These are phyloP conservation scores for Zosterops hypoxanthus DNA, from an alignment of 2,113 vertebrate genomes.

Conservation along the genomic window DNA sequence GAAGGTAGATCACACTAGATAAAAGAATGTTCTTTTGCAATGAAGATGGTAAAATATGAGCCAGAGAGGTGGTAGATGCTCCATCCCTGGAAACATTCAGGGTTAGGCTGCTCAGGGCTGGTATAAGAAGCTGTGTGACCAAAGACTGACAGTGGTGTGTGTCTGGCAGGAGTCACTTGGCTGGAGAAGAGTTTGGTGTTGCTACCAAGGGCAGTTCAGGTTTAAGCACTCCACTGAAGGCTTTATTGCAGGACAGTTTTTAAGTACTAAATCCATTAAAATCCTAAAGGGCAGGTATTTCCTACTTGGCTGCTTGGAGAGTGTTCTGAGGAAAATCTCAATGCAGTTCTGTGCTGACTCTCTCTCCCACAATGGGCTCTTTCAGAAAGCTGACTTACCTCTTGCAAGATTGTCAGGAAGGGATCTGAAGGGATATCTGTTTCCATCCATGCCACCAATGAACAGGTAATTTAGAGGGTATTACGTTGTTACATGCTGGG, in stretches of 20 bases:
- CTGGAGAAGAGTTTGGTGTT: background rate
- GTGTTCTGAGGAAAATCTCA: background rate
- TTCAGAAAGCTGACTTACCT: background rate
- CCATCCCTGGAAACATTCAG: no score
- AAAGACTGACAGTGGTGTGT: background rate
- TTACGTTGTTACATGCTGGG: background rate
- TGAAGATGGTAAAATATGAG: background rate
- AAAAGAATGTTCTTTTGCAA: rapidly evolving
- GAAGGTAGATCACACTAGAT: no score
- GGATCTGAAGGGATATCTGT: background rate
- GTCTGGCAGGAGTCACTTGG: background rate
- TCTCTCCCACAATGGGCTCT: rapidly evolving
- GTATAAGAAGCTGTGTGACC: background rate
- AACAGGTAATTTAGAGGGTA: background rate
- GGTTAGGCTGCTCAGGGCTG: background rate
- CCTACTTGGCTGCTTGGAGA: background rate
- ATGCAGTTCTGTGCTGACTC: background rate
- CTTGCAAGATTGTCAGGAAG: background rate
- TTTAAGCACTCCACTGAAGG: background rate
- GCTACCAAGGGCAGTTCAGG: background rate
- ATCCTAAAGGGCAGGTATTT: background rate
- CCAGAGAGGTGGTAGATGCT: background rate
- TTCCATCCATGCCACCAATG: background rate
- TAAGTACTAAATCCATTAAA: background rate
- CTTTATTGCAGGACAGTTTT: background rate